Evolutionary conservation across 2,888 invertebrate genomes (phyloP), one percentile per base, ranked within the genome.

Genomic region (Lasioglossum lativentre): DNA sequence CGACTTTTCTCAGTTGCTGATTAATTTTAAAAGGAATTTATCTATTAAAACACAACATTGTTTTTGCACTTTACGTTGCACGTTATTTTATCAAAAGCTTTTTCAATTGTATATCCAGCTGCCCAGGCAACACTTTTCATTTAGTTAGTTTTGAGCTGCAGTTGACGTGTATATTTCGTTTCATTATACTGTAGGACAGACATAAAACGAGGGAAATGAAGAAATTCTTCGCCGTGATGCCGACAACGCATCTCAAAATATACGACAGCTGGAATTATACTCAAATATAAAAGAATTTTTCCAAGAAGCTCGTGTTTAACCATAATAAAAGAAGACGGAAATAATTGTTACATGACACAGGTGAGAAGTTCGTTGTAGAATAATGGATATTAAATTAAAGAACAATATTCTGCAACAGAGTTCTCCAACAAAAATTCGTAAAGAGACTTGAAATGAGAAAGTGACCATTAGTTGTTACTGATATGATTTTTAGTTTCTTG

Each of bases 181-280:
- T 70, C 14, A 16, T 23, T 77, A n/a, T 59, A 14, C 56, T 38
- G 12, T 34, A 70, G 34, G 68, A 59, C 16, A 45, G 71, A 71
- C 82, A 19, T 30, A 3, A 59, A 42, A 63, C 14, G 42, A 56
- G 82, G 78, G 74, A 52, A 52, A 73, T 56, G 34, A 71, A 63
- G 40, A 16, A 71, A 82, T 82, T 82, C 82, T 70, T 82, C 40
- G 27, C 30, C 27, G 16, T 56, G 10, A 23, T 30, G 38, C 19
- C 40, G 81, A 74, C 83, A 59, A 40, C 71, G 63, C 47, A 56
- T 74, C 47, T 68, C 77, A 77, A 81, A 78, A 84, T 70, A 75
- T 52, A 52, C 23, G 78, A 74, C 78, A 74, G 73, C 77, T 30
- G 16, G 68, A 47, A 80, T 80, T 76, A 77, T 68, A 73, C 42